Evolutionary conservation across 2,797 vertebrate species (phyloP), one percentile per base, ranked within the genome.

Genomic region (Acanthopagrus latus): DNA sequence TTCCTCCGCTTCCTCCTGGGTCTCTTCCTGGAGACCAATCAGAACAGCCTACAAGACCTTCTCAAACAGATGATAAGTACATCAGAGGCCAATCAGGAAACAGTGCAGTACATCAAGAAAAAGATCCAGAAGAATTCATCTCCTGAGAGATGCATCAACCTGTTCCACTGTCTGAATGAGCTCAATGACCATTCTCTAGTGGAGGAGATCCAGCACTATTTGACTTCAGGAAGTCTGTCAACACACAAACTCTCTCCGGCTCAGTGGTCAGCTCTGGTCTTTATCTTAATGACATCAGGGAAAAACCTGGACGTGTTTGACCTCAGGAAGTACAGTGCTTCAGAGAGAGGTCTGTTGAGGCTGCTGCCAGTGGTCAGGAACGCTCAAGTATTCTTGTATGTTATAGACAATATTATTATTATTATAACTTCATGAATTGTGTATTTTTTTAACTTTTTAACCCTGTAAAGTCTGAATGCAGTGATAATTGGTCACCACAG

Each of bases 1-100:
- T 76, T 81, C 62, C 73, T 81, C 1, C 66, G 78, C 55, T 81
- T 81, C 55, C 56, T 76, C 17, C 7, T 81, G 62, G 79, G 79
- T 38, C 69, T 82, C 5, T 82, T 64, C 16, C 4, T 77, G 63
- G 41, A 67, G 51, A 63, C 29, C 68, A 73, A 56, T 59, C 80
- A 73, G 64, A 16, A 62, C 10, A 25, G 16, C 7, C 23, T 55
- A 27, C 13, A 17, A 27, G 52, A 2, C 18, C 59, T 82, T 8
- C 6, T 82, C 46, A 77, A 44, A n/a, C 11, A 11, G 17, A 57
- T 52, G 11, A 3, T 55, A 50, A 44, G 20, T 11, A 2, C 25
- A 17, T 5, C 11, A 59, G 18, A 47, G 23, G 23, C 8, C 46
- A 74, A 47, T 41, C 16, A 7, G 4, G 14, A 27, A 7, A 68